Percentiles rank a stretch among this genome's conserved stretches.
phyloP scores from a whole-genome alignment of 2,888 invertebrate genomes.

The Callinectes sapidus region DNA sequence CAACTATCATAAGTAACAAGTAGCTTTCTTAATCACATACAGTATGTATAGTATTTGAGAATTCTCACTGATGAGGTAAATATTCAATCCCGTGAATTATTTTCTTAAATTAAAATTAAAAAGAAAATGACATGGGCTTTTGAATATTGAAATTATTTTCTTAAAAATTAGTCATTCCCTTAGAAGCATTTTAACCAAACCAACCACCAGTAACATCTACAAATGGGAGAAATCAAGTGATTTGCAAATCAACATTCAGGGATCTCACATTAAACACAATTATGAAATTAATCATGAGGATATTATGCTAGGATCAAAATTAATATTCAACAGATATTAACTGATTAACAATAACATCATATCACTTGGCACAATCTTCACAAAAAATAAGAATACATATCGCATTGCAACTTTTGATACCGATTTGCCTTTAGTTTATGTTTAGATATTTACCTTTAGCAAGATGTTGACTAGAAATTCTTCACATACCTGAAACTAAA shows the following conservation, averaged over 20 bases:
- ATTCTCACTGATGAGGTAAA: neutral
- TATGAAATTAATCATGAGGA: neutral
- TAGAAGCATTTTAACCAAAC: neutral
- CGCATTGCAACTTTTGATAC: neutral
- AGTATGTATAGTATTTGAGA: neutral
- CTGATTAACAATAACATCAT: neutral
- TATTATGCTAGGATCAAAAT: neutral
- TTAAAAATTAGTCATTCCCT: neutral
- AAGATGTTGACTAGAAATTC: conserved; percentile 39
- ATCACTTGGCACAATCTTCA: neutral
- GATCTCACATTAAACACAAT: neutral
- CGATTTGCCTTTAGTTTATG: neutral
- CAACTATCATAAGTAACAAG: neutral
- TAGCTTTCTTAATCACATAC: neutral
- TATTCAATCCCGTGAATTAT: neutral
- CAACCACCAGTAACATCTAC: neutral
- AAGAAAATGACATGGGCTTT: neutral
- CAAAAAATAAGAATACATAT: neutral
- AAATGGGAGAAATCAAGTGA: neutral
- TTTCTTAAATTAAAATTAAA: neutral
- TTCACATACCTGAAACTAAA: conserved; percentile 44
- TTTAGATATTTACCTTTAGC: neutral
- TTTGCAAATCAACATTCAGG: neutral
- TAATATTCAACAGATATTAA: neutral
- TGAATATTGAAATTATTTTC: neutral